A percentile compares a stretch with the other conserved stretches of the same genome.
phyloP scores from a whole-genome alignment of 1,140 invertebrate species.

The Coenobita brevimanus region DNA sequence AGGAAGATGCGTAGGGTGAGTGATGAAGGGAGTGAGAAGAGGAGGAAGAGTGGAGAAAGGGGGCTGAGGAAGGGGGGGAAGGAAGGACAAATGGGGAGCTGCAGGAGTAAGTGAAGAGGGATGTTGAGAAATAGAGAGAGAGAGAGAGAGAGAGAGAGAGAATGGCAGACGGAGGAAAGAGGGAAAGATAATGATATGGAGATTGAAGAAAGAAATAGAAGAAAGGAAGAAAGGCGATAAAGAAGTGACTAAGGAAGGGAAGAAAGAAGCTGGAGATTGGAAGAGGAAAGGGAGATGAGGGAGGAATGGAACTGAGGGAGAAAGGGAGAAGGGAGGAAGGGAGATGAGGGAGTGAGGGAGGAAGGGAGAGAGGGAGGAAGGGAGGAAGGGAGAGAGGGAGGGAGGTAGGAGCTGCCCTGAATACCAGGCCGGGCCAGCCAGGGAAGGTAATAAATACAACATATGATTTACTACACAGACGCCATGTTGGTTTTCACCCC shows the following conservation, averaged over 20 bases:
- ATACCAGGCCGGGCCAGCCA: no score
- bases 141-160: background rate
- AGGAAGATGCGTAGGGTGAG: background rate
- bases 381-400: background rate
- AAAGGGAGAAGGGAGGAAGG: background rate
- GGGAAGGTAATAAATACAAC: no score
- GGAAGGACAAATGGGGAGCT: background rate
- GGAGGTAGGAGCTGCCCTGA: background rate
- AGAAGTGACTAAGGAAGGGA: background rate
- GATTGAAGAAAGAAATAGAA: background rate
- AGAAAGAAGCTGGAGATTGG: no score
- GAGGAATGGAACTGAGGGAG: background rate
- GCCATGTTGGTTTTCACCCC: no score
- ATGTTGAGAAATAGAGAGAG: background rate
- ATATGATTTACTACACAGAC: no score
- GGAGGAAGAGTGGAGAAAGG: background rate
- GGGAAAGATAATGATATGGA: background rate
- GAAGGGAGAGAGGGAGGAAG: background rate
- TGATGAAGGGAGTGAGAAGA: background rate
- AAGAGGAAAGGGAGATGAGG: background rate
- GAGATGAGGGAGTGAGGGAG: slow-evolving; percentile 4
- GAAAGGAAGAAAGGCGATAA: background rate
- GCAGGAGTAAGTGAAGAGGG: no score
- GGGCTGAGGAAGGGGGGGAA: background rate
- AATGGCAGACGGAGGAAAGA: background rate